Conservation (phyloP, 2,113 vertebrate genomes). For the Oncorhynchus gorbuscha region DNA sequence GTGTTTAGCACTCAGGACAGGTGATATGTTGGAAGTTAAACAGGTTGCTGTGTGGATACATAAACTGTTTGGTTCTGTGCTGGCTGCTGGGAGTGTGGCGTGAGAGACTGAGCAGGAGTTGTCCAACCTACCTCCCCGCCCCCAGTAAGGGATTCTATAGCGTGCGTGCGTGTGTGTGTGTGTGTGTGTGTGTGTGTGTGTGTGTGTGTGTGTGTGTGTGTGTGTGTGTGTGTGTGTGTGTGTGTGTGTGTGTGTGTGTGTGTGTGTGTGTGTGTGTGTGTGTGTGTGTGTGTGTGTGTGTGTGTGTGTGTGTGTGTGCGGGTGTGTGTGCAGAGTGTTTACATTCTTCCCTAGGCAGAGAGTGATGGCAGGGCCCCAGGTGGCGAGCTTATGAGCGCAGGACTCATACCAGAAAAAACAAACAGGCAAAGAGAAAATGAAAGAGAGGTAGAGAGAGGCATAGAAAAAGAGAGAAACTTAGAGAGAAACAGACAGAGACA, state of each 20-base stretch:
- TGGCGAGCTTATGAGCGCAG: conserved; percentile 8
- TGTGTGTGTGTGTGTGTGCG: not conserved
- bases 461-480: conserved; percentile 12
- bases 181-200: not conserved
- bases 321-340: conserved; percentile 43
- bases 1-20: conserved; percentile 69
- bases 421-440: conserved; percentile 46
- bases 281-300: not conserved
- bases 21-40: conserved; percentile 67
- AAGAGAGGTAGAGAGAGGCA: not conserved
- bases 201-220: not conserved
- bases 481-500: not conserved
- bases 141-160: too few relatives aligned
- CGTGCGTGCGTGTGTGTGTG: not conserved
- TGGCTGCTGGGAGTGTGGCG: not conserved
- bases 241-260: not conserved
- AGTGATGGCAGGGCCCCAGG: conserved; percentile 25
- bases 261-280: not conserved
- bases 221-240: not conserved
- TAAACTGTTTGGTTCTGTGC: conserved; percentile 1
- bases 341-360: conserved; percentile 59
- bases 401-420: conserved; percentile 66
- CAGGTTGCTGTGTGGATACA: conserved; percentile 36
- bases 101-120: not conserved
- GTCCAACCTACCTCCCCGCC: not conserved